phyloP scores from a whole-genome alignment of 2,888 invertebrate species.

The Gymnocheta viridis region DNA sequence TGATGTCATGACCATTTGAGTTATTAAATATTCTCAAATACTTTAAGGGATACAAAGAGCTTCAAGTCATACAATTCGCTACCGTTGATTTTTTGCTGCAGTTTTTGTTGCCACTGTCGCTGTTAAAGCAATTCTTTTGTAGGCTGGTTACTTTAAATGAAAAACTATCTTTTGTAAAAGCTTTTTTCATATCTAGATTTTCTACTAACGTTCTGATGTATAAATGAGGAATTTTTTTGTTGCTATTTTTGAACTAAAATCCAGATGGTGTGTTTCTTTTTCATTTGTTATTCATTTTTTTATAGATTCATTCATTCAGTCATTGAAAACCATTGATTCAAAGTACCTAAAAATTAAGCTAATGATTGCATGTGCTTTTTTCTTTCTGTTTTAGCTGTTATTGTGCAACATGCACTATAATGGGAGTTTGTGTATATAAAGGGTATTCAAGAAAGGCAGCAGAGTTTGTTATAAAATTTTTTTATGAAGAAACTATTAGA shows the following conservation, averaged over 20 bases:
- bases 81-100: not conserved
- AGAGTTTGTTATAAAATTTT: not conserved
- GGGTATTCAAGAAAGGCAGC: not conserved
- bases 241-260: constrained; percentile 26
- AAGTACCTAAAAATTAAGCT: constrained; percentile 63
- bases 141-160: constrained; percentile 23
- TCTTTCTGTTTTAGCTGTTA: not conserved
- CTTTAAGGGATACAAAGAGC: not conserved
- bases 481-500: too few relatives aligned
- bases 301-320: constrained; percentile 36
- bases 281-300: constrained; percentile 59
- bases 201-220: not conserved
- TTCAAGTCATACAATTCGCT: constrained; percentile 12
- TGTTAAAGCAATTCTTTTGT: constrained; percentile 7
- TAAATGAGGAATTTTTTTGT: not conserved
- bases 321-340: constrained; percentile 65
- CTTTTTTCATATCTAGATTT: constrained; percentile 15
- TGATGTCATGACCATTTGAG: too few relatives aligned
- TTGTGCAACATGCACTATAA: not conserved
- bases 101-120: not conserved
- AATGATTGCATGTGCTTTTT: constrained; percentile 57
- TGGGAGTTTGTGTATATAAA: not conserved
- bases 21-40: constrained; percentile 12
- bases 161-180: constrained; percentile 46
- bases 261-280: constrained; percentile 52